A percentile compares a stretch with the other conserved stretches of the same genome.
Conservation (phyloP, 2,113 vertebrate genomes). For the Hyla sarda region DNA sequence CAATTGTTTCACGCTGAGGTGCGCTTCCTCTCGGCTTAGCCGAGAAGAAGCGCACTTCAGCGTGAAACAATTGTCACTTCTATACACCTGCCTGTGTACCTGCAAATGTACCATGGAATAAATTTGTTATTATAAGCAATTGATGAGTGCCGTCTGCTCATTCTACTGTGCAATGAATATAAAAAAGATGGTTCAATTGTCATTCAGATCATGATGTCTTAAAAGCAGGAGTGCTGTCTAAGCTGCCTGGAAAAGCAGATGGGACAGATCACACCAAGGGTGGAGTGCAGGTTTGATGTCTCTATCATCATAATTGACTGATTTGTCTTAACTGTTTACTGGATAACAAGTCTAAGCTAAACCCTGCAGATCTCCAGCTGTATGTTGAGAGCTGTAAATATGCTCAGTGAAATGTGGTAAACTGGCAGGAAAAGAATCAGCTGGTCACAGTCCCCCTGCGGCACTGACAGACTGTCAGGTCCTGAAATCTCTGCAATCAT, state of each 20-base stretch:
- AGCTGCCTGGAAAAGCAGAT: neutral
- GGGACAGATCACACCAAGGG: neutral
- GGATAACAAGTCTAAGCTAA: neutral
- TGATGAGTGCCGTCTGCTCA: too few relatives aligned
- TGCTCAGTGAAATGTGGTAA: conserved; percentile 51
- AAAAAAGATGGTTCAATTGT: too few relatives aligned
- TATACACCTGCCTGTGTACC: too few relatives aligned
- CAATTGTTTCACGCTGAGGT: too few relatives aligned
- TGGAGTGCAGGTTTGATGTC: neutral
- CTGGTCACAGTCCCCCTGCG: conserved; percentile 52
- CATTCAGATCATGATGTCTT: neutral
- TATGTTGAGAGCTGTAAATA: neutral
- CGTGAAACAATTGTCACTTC: too few relatives aligned
- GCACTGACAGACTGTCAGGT: conserved; percentile 55
- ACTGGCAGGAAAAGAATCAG: conserved; percentile 39
- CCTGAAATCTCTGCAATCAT: conserved; percentile 26
- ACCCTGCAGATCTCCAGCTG: conserved; percentile 40
- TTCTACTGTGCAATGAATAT: too few relatives aligned
- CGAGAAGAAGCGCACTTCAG: too few relatives aligned
- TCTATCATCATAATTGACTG: conserved; percentile 17
- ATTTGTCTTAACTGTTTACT: conserved; percentile 17
- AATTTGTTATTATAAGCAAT: too few relatives aligned
- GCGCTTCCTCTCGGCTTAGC: too few relatives aligned
- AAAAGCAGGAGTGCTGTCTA: neutral
- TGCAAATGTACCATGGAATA: too few relatives aligned